Evolutionary conservation across 2,797 vertebrate genomes (phyloP), one percentile per base, ranked within the genome.

Genomic region (Allobates femoralis): DNA sequence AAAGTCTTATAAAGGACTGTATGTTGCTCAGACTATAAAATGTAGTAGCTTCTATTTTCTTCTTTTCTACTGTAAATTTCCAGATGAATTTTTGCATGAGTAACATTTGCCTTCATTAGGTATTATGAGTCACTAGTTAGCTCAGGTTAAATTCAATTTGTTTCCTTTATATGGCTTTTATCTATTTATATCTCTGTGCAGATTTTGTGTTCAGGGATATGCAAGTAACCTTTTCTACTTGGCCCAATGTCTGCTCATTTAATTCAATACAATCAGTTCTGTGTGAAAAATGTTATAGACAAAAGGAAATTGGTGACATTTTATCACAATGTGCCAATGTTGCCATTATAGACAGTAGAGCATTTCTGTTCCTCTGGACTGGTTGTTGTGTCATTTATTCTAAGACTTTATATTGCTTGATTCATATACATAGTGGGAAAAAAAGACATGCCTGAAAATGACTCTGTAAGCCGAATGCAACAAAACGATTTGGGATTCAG

Each of bases 111-210:
- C 32, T 69, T 58, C 62, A 83, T 86, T 82, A 86, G 50, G 32
- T 41, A 58, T 60, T 67, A 37, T 86, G 85, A 86, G 85, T 86
- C 85, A 86, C 62, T 74, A 81, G 28, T 86, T 86, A 81, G 46
- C 85, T 79, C 32, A 66, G 73, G 80, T 83, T 78, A 58, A 83
- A 86, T 86, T 50, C 21, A 69, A 78, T 86, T 83, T 78, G 32
- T 71, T 81, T 75, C 60, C 51, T 67, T 64, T 77, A 41, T 82
- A 34, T 34, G 30, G 41, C 23, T 77, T 77, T 60, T 83, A 82
- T 83, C 60, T 82, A 78, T 69, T 78, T 78, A 78, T 77, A 60
- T 66, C 11, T 66, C 74, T 26, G 41, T 58, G 60, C 73, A 64
- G 64, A 81, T 73, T 75, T 32, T 67, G n/a, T 28, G 34, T 26